These are phyloP conservation scores for Onychomys torridus DNA, from an alignment of 2,797 vertebrate species.

Conservation along the genomic window DNA sequence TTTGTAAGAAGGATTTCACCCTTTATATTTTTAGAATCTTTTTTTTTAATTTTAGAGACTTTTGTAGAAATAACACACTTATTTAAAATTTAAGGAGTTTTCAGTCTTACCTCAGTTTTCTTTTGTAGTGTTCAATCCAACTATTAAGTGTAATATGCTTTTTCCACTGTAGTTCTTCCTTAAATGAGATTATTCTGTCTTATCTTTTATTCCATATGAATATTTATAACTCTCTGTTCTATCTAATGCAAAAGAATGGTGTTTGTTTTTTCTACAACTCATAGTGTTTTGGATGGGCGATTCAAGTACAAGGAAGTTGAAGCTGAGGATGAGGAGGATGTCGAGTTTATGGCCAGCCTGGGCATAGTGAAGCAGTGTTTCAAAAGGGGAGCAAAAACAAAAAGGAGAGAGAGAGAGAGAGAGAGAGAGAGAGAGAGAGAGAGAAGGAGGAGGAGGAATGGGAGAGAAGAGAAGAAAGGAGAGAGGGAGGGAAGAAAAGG, in stretches of 20 bases:
- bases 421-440: accelerated
- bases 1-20: not conserved
- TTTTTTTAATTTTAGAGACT: slow-evolving; percentile 41
- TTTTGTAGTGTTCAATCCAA: slow-evolving; percentile 27
- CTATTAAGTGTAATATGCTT: slow-evolving; percentile 3
- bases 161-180: not conserved
- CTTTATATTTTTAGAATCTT: not conserved
- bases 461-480: too few species aligned
- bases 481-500: too few species aligned
- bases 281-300: not conserved
- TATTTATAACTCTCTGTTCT: not conserved
- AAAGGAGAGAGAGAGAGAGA: too few species aligned
- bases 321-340: not conserved
- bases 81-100: slow-evolving; percentile 6
- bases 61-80: not conserved
- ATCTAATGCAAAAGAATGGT: not conserved
- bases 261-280: not conserved
- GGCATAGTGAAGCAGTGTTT: not conserved
- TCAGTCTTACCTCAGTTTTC: slow-evolving; percentile 16
- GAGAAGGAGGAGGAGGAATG: accelerated
- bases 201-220: not conserved
- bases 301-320: not conserved
- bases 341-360: not conserved
- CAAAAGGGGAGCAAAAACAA: not conserved
- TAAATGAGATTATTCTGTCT: not conserved